Evolutionary conservation across 2,888 invertebrate genomes (phyloP).

Genomic region (Athetis lepigone): DNA sequence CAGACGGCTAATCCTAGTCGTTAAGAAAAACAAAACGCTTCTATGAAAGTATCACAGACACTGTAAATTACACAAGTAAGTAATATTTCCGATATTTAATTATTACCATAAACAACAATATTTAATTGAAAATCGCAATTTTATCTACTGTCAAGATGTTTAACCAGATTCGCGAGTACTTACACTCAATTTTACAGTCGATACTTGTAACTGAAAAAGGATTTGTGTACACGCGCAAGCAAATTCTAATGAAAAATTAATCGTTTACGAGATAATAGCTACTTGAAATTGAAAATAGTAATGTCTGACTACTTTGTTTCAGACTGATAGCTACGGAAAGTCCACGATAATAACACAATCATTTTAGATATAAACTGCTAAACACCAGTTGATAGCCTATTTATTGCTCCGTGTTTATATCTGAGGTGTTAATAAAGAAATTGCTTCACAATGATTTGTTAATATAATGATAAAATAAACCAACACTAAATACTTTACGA

Average conservation of each 20-base stretch:
- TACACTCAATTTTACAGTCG: background rate
- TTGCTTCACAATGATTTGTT: slow-evolving; percentile 57
- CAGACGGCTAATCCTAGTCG: slow-evolving; percentile 5
- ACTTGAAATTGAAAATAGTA: slow-evolving; percentile 35
- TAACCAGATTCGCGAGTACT: background rate
- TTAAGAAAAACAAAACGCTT: slow-evolving; percentile 17
- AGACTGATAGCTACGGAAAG: slow-evolving; percentile 24
- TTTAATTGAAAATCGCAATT: no score
- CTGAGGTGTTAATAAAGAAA: slow-evolving; percentile 51
- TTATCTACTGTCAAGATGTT: background rate
- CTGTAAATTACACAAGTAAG: slow-evolving; percentile 1
- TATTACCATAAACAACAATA: background rate
- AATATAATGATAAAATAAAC: slow-evolving; percentile 50
- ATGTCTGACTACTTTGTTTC: slow-evolving; percentile 11
- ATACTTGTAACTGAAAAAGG: background rate
- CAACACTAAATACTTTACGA: slow-evolving; percentile 45
- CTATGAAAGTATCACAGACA: background rate
- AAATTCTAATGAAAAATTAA: slow-evolving; percentile 3
- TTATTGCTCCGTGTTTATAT: slow-evolving; percentile 56
- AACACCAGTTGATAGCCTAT: slow-evolving; percentile 52
- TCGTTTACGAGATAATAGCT: slow-evolving; percentile 14
- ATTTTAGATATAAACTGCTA: slow-evolving; percentile 43
- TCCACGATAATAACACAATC: slow-evolving; percentile 47
- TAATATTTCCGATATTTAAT: background rate
- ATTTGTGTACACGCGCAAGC: background rate